Evolutionary conservation across 92 coral and sea anemone genomes (phyloP).

Genomic region (Ricordea florida): DNA sequence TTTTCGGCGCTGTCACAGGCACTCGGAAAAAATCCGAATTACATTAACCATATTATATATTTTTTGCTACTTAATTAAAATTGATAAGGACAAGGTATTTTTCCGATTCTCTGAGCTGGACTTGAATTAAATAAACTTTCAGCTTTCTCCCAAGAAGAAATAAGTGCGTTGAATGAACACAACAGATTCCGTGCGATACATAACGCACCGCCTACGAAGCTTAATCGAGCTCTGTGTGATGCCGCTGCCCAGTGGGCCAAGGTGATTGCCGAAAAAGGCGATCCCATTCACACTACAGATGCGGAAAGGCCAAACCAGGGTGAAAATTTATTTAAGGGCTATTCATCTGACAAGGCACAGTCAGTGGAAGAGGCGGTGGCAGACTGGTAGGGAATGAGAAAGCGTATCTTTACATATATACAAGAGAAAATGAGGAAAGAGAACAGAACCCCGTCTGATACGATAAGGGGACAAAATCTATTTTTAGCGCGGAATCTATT

Average conservation of each 20-base stretch:
- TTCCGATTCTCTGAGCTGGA: too few species aligned
- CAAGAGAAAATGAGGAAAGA: too few species aligned
- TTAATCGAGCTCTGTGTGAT: slow-evolving; percentile 67
- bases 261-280: slow-evolving; percentile 60
- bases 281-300: slow-evolving; percentile 51
- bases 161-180: slow-evolving; percentile 59
- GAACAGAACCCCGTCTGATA: too few species aligned
- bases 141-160: too few species aligned
- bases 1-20: too few species aligned
- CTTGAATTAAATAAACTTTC: too few species aligned
- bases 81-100: background rate
- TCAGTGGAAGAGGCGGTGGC: slow-evolving; percentile 11
- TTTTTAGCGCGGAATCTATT: too few species aligned
- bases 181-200: slow-evolving; percentile 82
- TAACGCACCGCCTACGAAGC: slow-evolving; percentile 67
- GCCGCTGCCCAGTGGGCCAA: slow-evolving; percentile 79
- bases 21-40: too few species aligned
- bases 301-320: slow-evolving; percentile 63
- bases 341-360: slow-evolving; percentile 18
- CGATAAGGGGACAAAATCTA: too few species aligned
- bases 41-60: too few species aligned
- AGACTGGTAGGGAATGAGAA: slow-evolving; percentile 6
- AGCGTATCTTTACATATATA: background rate
- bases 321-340: slow-evolving; percentile 84
- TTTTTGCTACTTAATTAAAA: background rate